Evolutionary conservation across 2,113 vertebrate genomes (phyloP).

Genomic region (Alligator mississippiensis): DNA sequence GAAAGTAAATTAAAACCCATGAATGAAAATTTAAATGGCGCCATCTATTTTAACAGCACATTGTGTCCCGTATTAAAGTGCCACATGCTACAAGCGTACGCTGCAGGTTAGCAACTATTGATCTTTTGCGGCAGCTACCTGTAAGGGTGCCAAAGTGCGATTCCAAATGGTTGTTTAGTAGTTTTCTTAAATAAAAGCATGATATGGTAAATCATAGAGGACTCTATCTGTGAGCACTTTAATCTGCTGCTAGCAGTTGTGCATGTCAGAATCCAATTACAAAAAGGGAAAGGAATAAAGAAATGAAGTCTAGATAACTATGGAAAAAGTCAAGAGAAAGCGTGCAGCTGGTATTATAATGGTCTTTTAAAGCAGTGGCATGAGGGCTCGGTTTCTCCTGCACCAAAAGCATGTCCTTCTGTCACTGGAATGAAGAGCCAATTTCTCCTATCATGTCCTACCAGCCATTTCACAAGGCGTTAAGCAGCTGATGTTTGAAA

Average conservation of each 20-base stretch:
- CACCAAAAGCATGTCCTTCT: background rate
- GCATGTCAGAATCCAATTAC: background rate
- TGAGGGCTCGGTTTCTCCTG: background rate
- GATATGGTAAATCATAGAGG: background rate
- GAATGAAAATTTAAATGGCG: constrained; percentile 36
- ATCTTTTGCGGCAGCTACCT: background rate
- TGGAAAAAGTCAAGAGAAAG: background rate
- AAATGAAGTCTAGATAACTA: background rate
- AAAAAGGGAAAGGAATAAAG: background rate
- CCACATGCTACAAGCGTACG: background rate
- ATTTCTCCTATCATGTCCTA: background rate
- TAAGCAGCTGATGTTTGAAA: background rate
- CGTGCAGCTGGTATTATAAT: background rate
- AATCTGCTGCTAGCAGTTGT: background rate
- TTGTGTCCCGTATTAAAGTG: background rate
- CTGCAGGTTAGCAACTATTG: background rate
- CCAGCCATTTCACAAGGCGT: background rate
- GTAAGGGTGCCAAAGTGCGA: background rate
- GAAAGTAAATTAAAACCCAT: constrained; percentile 56
- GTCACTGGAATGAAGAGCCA: background rate
- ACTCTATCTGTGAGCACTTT: background rate
- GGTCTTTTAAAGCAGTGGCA: background rate
- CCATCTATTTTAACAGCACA: constrained; percentile 2
- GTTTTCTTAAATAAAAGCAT: background rate
- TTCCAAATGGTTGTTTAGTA: background rate